Evolutionary conservation across 2,888 invertebrate species (phyloP).

Genomic region (Mimumesa dahlbomi): DNA sequence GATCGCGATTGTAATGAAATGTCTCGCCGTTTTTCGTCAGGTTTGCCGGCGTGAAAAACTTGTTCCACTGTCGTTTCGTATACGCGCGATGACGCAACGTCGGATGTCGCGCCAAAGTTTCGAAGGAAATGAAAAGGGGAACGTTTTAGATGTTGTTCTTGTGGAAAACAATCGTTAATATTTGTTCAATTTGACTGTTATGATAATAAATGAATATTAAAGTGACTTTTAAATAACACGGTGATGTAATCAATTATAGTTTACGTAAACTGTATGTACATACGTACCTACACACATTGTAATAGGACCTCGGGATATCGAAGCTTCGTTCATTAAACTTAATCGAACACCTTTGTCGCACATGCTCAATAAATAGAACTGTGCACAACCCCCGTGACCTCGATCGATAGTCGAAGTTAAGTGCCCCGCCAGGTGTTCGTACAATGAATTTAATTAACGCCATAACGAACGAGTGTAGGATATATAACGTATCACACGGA

Average conservation of each 20-base stretch:
- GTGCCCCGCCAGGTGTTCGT: conserved; percentile 41
- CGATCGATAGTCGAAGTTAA: conserved; percentile 41
- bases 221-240: no score
- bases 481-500: conserved; percentile 15
- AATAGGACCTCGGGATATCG: no score
- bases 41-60: background rate
- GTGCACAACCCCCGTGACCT: conserved; percentile 19
- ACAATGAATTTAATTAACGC: conserved; percentile 55
- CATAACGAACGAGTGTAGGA: conserved; percentile 32
- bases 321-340: conserved; percentile 3
- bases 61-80: background rate
- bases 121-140: background rate
- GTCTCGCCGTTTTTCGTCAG: conserved; percentile 5
- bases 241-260: no score
- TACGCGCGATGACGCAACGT: conserved; percentile 27
- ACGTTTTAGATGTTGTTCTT: background rate
- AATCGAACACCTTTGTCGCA: conserved; percentile 1
- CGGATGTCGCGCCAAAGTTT: background rate
- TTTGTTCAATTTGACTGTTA: no score
- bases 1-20: conserved; percentile 30
- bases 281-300: no score
- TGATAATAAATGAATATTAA: no score
- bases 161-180: no score
- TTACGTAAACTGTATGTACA: no score
- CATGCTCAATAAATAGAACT: conserved; percentile 22